Conservation (phyloP, 2,888 invertebrate species). For the Coleophora flavipennella region DNA sequence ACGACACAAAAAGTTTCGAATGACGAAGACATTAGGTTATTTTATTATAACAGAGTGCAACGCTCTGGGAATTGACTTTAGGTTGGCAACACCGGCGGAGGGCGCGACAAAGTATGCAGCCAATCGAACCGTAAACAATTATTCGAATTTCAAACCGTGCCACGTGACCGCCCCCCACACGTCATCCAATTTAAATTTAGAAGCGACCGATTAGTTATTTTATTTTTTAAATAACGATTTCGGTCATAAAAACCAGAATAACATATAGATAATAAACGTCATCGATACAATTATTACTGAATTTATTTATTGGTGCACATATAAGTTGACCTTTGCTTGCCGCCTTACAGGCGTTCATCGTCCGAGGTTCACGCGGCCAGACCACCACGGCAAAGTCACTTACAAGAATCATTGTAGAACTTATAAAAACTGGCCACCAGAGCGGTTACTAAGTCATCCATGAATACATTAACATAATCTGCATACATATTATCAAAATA, state of each 20-base stretch:
- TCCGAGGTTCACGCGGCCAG: constrained; percentile 30
- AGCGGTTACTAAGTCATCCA: constrained; percentile 53
- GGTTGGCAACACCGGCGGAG: constrained; percentile 43
- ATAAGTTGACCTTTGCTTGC: constrained; percentile 53
- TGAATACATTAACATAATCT: constrained; percentile 62
- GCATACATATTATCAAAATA: constrained; percentile 57
- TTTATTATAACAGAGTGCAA: constrained; percentile 57
- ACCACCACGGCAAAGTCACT: constrained; percentile 65
- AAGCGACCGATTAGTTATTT: constrained; percentile 29
- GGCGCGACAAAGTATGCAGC: constrained; percentile 32
- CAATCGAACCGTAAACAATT: constrained; percentile 51
- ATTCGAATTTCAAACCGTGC: constrained; percentile 39
- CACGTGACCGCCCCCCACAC: constrained; percentile 36
- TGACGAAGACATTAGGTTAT: constrained; percentile 55
- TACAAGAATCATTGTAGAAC: constrained; percentile 56
- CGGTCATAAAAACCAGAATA: constrained; percentile 17
- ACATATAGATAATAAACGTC: constrained; percentile 8
- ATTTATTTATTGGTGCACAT: constrained; percentile 26
- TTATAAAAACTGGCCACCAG: constrained; percentile 50
- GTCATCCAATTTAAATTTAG: constrained; percentile 32
- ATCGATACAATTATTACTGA: constrained; percentile 9
- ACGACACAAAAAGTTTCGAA: constrained; percentile 44
- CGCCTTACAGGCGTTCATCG: constrained; percentile 49
- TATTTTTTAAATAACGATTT: constrained; percentile 26
- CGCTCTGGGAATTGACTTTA: constrained; percentile 52